Evolutionary conservation across 2,888 invertebrate genomes (phyloP), one percentile per base, ranked within the genome.

Genomic region (Taenaris catops): DNA sequence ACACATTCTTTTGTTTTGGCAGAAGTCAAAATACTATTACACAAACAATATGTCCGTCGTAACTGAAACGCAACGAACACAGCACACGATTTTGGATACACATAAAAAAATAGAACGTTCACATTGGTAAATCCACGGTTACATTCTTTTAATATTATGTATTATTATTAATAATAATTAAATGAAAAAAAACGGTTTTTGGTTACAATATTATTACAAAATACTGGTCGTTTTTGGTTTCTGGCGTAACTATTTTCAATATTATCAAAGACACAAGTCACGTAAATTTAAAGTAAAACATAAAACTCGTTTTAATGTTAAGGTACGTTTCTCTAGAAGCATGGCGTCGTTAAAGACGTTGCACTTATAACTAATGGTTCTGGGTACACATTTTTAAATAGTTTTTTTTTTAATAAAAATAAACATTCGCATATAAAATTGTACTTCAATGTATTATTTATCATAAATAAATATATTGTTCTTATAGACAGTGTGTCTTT

Each of bases 1-100:
- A 86, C 86, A 86, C 86, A 81, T 79, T 84, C 78, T 81, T 75
- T 86, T 83, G 83, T 84, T 86, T 86, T 86, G 86, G 86, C 86
- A 86, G 79, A 86, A 83, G 72, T 83, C 81, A 83, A 84, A 80
- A 76, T 79, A 86, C 80, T 72, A 74, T 83, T 79, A 75, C 67
- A 76, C 73, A 76, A 48, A 73, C 65, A 70, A 54, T n/a, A n/a
- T n/a, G 59, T 63, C 53, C 56, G 56, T 58, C 61, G 59, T 61
- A 68, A 74, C 64, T 66, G 62, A 66, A 66, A 58, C 54, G 50
- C 51, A 49, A 49, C 51, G 56, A 49, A 46, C 41, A 29, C 8
- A 10, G 16, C 19, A 32, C 23, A 25, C 54, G 49, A 45, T 49
- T 40, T 46, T 45, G 39, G 45, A 41, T 43, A 48, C 44, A 46